phyloP scores from a whole-genome alignment of 2,888 invertebrate genomes.

The Sialis fuliginosa region DNA sequence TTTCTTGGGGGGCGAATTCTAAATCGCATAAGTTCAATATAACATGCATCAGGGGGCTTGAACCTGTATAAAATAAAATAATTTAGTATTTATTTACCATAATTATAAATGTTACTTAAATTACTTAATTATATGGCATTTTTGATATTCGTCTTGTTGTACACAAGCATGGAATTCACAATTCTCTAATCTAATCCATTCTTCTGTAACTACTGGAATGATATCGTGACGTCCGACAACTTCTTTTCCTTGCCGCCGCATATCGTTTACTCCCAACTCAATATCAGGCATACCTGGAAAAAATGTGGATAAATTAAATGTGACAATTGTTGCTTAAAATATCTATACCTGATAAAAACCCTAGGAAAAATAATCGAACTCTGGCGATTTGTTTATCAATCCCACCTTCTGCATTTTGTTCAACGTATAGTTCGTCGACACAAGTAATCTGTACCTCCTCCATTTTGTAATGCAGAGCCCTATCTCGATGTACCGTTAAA shows the following conservation, averaged over 20 bases:
- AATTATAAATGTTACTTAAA: conserved; percentile 9
- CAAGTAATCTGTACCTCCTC: conserved; percentile 89
- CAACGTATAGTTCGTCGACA: conserved; percentile 83
- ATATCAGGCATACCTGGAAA: conserved; percentile 76
- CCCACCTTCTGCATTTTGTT: conserved; percentile 69
- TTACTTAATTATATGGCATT: conserved; percentile 70
- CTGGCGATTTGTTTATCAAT: conserved; percentile 84
- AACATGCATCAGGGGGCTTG: conserved; percentile 94
- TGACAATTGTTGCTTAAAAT: neutral
- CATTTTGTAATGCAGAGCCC: conserved; percentile 83
- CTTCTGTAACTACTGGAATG: conserved; percentile 95
- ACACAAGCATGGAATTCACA: conserved; percentile 91
- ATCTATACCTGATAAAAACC: conserved; percentile 65
- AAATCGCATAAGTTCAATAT: conserved; percentile 92
- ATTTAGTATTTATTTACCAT: neutral
- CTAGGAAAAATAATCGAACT: conserved; percentile 87
- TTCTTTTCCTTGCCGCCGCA: conserved; percentile 95
- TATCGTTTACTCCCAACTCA: conserved; percentile 94
- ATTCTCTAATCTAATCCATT: conserved; percentile 94
- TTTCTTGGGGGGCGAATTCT: conserved; percentile 88
- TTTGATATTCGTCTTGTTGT: conserved; percentile 77
- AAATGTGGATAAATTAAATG: conserved; percentile 3
- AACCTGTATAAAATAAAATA: conserved; percentile 37
- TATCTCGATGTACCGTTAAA: conserved; percentile 67
- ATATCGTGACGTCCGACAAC: conserved; percentile 98